Conservation (phyloP, 2,888 invertebrate genomes). For the Psylliodes chrysocephalus region DNA sequence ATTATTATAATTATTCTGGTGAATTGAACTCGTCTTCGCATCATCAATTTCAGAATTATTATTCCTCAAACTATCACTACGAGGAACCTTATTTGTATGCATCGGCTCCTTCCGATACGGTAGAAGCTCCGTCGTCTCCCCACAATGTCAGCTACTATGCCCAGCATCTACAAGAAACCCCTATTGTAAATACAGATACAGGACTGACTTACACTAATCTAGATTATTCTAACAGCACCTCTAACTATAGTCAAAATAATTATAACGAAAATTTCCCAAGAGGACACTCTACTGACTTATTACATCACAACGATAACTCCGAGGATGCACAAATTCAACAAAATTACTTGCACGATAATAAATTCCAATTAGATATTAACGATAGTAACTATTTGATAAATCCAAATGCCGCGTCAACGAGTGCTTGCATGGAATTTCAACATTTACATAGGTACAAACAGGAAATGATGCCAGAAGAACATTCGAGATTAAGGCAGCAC, state of each 20-base stretch:
- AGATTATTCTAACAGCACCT: slow-evolving; percentile 72
- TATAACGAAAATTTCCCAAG: slow-evolving; percentile 55
- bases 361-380: slow-evolving; percentile 61
- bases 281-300: slow-evolving; percentile 54
- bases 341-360: slow-evolving; percentile 67
- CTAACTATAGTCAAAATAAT: slow-evolving; percentile 57
- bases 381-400: slow-evolving; percentile 62
- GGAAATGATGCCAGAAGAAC: slow-evolving; percentile 60
- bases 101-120: slow-evolving; percentile 56
- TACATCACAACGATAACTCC: slow-evolving; percentile 68
- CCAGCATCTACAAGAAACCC: slow-evolving; percentile 63
- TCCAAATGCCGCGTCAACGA: slow-evolving; percentile 55
- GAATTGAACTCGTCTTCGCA: slow-evolving; percentile 53
- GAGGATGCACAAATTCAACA: slow-evolving; percentile 66
- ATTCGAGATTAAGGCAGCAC: slow-evolving; percentile 60
- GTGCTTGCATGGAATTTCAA: slow-evolving; percentile 70
- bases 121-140: slow-evolving; percentile 62
- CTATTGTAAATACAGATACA: slow-evolving; percentile 84
- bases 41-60: slow-evolving; percentile 61
- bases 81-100: slow-evolving; percentile 61
- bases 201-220: slow-evolving; percentile 91
- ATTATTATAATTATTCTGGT: slow-evolving; percentile 59
- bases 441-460: slow-evolving; percentile 73
- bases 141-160: slow-evolving; percentile 65
- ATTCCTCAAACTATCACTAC: slow-evolving; percentile 60